Evolutionary conservation across 2,888 invertebrate genomes (phyloP), one percentile per base, ranked within the genome.

Genomic region (Patella depressa): DNA sequence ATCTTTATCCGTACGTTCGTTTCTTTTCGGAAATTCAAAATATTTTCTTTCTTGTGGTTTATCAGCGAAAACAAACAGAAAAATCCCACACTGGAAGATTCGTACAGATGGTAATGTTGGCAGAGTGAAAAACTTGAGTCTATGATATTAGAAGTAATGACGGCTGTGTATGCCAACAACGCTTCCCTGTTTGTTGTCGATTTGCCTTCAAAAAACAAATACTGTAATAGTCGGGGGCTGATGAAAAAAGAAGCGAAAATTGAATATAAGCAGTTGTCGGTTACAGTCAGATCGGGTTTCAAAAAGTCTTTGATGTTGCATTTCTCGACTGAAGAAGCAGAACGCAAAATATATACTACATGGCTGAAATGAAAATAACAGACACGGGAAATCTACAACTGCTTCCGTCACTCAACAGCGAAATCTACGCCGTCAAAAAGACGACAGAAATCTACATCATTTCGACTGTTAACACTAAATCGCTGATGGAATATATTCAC

Each of bases 1-100:
- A 65, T 65, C 19, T 24, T 65, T 65, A 65, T 65, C 65, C 65
- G 24, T 65, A 15, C 24, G 24, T 65, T 65, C 24, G 65, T 65
- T 19, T 65, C 65, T 65, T 65, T 65, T 65, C 65, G 65, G 65
- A 65, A 65, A 65, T 65, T 65, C 65, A 65, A 65, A 65, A 19
- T 65, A 65, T 65, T 65, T 65, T 65, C 65, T 65, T 65, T 65
- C 65, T 65, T 65, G 65, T 65, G 65, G 65, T 65, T 65, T 65
- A 65, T 65, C 65, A 65, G 65, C 19, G 24, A 65, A 65, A 65
- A 65, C 24, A 65, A 65, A 65, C 65, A 65, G 65, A 24, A 24
- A 65, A 65, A 65, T 65, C 65, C 65, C 65, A 65, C 65, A 65
- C 65, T 65, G 19, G 65, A 24, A 9, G 65, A 65, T 12, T 65